Evolutionary conservation across 2,797 vertebrate species (phyloP).

Genomic region (Pyrocephalus nanus): DNA sequence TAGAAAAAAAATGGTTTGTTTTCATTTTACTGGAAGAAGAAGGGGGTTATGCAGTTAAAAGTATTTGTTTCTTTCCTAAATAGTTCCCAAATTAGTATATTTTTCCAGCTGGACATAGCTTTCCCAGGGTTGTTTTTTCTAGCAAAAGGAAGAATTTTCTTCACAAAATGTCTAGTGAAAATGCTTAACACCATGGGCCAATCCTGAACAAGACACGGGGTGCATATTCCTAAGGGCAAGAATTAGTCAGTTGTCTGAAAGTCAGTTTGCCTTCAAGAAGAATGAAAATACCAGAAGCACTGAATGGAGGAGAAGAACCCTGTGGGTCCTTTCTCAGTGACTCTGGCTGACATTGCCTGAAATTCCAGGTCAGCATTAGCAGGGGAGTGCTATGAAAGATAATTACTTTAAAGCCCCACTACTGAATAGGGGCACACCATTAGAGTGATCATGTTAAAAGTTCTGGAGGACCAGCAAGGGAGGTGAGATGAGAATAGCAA

Average conservation of each 20-base stretch:
- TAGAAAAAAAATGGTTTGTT: not conserved
- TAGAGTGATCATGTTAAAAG: not conserved
- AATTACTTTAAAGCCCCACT: not conserved
- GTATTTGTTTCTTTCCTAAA: not conserved
- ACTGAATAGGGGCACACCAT: not conserved
- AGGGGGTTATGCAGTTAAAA: not conserved
- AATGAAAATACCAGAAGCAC: not conserved
- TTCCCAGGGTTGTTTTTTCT: not conserved
- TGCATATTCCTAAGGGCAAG: not conserved
- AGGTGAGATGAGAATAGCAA: not conserved
- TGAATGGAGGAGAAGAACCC: not conserved
- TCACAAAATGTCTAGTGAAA: not conserved
- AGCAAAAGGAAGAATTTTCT: not conserved
- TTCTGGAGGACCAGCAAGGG: not conserved
- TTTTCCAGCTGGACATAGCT: not conserved
- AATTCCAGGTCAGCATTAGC: slow-evolving; percentile 1
- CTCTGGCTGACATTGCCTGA: not conserved
- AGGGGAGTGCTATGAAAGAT: not conserved
- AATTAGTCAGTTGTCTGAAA: not conserved
- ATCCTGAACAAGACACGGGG: not conserved
- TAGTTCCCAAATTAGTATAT: not conserved
- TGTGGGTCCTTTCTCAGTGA: not conserved
- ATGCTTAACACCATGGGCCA: not conserved
- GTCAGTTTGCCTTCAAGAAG: not conserved
- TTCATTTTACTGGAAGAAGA: not conserved